These are phyloP conservation scores for Falcunculus frontatus DNA, from an alignment of 2,113 vertebrate species.

Conservation along the genomic window DNA sequence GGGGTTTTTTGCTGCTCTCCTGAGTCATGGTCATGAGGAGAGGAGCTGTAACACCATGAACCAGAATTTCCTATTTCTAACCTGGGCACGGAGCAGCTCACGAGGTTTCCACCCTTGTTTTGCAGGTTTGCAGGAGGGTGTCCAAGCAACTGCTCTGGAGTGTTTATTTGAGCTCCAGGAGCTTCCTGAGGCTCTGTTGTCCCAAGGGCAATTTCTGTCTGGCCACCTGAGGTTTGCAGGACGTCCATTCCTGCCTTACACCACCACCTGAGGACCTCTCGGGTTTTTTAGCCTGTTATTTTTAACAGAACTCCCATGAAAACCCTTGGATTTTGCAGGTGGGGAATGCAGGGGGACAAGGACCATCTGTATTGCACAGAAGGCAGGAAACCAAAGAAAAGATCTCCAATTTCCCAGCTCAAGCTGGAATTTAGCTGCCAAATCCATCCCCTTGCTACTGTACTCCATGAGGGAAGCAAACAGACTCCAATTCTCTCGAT, in stretches of 20 bases:
- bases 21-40: conserved; percentile 50
- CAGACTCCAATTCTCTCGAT: background rate
- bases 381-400: background rate
- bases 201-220: background rate
- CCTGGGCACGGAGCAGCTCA: conserved; percentile 34
- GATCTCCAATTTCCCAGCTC: background rate
- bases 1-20: background rate
- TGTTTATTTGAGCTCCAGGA: conserved; percentile 42
- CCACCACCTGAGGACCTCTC: background rate
- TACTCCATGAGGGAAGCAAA: background rate
- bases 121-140: conserved; percentile 49
- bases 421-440: background rate
- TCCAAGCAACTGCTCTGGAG: conserved; percentile 33
- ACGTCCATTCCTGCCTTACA: background rate
- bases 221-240: conserved; percentile 13
- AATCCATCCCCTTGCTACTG: background rate
- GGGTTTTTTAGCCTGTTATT: background rate
- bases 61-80: conserved; percentile 39
- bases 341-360: background rate
- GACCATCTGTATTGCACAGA: background rate
- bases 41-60: background rate
- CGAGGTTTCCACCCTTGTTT: conserved; percentile 62
- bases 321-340: background rate
- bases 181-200: background rate
- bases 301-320: background rate